These are phyloP conservation scores for Drosophila monieri DNA, from an alignment of 2,888 invertebrate genomes.

Conservation along the genomic window DNA sequence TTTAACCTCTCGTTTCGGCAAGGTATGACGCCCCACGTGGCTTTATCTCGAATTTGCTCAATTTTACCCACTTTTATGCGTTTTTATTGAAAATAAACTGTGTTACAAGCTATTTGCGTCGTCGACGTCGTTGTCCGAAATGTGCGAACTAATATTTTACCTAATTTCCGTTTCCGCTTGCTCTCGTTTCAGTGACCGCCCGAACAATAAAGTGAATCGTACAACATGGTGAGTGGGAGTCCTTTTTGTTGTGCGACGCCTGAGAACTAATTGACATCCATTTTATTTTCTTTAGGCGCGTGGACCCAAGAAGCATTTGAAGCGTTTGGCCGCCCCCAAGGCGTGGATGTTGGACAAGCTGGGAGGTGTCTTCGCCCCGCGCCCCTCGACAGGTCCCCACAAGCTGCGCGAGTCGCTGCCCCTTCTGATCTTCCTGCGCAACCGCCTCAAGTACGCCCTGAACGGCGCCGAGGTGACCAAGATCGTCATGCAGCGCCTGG, in stretches of 20 bases:
- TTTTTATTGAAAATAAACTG: neutral
- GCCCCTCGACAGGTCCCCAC: slow-evolving; percentile 99
- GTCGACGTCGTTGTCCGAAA: neutral
- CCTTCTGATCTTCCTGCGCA: slow-evolving; percentile 97
- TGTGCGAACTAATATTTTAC: slow-evolving; percentile 1
- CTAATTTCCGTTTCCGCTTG: slow-evolving; percentile 67
- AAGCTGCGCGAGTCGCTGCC: slow-evolving; percentile 98
- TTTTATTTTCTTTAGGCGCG: slow-evolving; percentile 90
- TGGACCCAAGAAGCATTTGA: slow-evolving; percentile 99
- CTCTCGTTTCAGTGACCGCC: slow-evolving; percentile 63
- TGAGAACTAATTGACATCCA: neutral
- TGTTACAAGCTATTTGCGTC: neutral
- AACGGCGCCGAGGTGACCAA: slow-evolving; percentile 98
- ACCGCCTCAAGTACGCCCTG: slow-evolving; percentile 98
- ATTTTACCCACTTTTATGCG: slow-evolving; percentile 1
- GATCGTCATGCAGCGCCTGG: slow-evolving; percentile 98
- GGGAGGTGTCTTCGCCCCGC: slow-evolving; percentile 98
- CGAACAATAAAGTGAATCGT: slow-evolving; percentile 71
- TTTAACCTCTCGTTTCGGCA: slow-evolving; percentile 7
- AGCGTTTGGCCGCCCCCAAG: slow-evolving; percentile 99
- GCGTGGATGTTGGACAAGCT: slow-evolving; percentile 99
- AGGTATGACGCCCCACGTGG: slow-evolving; percentile 7
- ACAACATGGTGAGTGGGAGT: slow-evolving; percentile 83
- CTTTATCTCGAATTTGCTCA: slow-evolving; percentile 1
- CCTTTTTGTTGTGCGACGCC: neutral